Conservation (phyloP, 2,113 vertebrate genomes). For the Myiopsitta monachus region DNA sequence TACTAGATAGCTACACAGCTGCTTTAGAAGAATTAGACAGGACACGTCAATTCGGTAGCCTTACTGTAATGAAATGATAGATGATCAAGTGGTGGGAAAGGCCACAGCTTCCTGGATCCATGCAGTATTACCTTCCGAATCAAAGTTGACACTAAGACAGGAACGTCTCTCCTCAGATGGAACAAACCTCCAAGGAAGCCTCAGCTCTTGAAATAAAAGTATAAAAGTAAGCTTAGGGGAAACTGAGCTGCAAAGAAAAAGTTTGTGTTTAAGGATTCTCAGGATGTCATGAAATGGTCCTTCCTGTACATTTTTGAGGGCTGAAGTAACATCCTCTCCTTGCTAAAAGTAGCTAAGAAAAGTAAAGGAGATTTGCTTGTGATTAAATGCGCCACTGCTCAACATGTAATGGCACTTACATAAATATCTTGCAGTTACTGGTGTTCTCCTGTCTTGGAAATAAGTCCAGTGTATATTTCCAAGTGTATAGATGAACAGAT, state of each 20-base stretch:
- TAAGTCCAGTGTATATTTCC: neutral
- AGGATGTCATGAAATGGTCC: neutral
- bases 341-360: constrained; percentile 41
- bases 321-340: neutral
- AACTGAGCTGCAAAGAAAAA: neutral
- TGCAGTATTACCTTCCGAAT: constrained; percentile 20
- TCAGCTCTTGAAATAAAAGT: neutral
- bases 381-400: neutral
- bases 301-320: constrained; percentile 29
- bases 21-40: constrained; percentile 20
- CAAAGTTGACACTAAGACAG: constrained; percentile 2
- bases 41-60: constrained; percentile 10
- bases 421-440: constrained; percentile 46
- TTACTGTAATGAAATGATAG: constrained; percentile 57
- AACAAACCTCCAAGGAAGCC: neutral
- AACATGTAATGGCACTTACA: constrained; percentile 14
- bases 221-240: neutral
- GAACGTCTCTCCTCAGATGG: neutral
- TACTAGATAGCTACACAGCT: neutral
- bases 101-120: neutral
- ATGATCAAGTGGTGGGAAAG: constrained; percentile 31
- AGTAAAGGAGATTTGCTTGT: constrained; percentile 34
- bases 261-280: neutral
- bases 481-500: neutral
- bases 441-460: neutral